Conservation (phyloP, 2,797 vertebrate genomes). For the Poeciliopsis paucimaculata region DNA sequence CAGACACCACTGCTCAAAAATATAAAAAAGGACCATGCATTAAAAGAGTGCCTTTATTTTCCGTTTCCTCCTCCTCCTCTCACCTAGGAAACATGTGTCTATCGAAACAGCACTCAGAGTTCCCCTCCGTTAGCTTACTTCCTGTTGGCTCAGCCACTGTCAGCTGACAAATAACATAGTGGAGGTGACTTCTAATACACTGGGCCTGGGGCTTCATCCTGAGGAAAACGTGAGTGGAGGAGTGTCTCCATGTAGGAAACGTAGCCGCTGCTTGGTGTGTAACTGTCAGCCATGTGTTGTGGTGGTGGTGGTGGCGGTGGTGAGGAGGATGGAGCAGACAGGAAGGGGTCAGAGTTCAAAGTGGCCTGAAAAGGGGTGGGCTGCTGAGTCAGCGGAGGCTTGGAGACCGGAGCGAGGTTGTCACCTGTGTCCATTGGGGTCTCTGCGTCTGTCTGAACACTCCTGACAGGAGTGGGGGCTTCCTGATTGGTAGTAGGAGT, state of each 20-base stretch:
- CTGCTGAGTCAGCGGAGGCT: slow-evolving; percentile 50
- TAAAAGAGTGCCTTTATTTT: slow-evolving; percentile 64
- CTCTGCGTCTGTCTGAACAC: slow-evolving; percentile 34
- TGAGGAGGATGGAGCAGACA: slow-evolving; percentile 49
- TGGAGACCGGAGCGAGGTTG: slow-evolving; percentile 31
- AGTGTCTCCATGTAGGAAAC: slow-evolving; percentile 90
- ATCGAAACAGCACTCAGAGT: slow-evolving; percentile 51
- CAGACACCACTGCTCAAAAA: slow-evolving; percentile 67
- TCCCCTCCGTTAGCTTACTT: slow-evolving; percentile 62
- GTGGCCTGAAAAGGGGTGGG: slow-evolving; percentile 45
- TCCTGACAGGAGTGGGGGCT: background rate
- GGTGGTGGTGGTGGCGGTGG: background rate
- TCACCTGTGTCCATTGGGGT: slow-evolving; percentile 60
- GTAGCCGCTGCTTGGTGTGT: slow-evolving; percentile 81
- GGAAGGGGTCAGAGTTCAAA: slow-evolving; percentile 72
- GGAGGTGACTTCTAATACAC: slow-evolving; percentile 71
- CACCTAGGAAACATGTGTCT: slow-evolving; percentile 51
- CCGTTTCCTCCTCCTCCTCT: slow-evolving; percentile 25
- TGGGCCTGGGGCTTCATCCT: slow-evolving; percentile 60
- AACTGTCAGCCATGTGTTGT: slow-evolving; percentile 69
- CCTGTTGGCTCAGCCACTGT: slow-evolving; percentile 50
- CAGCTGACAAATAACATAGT: slow-evolving; percentile 26
- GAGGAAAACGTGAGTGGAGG: slow-evolving; percentile 85
- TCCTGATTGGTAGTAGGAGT: background rate
- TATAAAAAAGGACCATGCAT: slow-evolving; percentile 69